These are phyloP conservation scores for Taenioides sp. DNA, from an alignment of 2,797 vertebrate species.

Conservation along the genomic window DNA sequence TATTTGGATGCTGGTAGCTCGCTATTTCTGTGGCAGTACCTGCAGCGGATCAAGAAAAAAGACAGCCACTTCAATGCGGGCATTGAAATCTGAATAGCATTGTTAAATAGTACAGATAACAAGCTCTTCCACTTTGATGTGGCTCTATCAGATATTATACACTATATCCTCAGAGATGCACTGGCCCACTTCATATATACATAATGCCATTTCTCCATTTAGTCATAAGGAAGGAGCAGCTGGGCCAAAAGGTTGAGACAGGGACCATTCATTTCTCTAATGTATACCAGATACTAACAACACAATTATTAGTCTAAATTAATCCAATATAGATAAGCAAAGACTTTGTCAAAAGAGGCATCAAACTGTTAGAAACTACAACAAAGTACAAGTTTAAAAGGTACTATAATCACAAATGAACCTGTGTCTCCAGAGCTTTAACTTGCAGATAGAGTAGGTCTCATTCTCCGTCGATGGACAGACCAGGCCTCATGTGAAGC, in stretches of 20 bases:
- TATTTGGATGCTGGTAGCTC: constrained; percentile 80
- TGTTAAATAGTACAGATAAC: constrained; percentile 46
- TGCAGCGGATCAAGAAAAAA: constrained; percentile 55
- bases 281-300: neutral
- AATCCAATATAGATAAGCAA: too few relatives aligned
- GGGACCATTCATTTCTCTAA: neutral
- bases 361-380: too few relatives aligned
- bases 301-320: too few relatives aligned
- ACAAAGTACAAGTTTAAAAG: too few relatives aligned
- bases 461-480: too few relatives aligned
- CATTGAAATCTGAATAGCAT: constrained; percentile 45
- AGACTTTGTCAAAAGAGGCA: too few relatives aligned
- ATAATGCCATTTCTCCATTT: constrained; percentile 14
- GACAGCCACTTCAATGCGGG: constrained; percentile 41
- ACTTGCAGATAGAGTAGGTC: too few relatives aligned
- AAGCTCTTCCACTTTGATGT: constrained; percentile 48
- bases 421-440: too few relatives aligned
- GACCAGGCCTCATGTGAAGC: too few relatives aligned
- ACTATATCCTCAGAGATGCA: constrained; percentile 27
- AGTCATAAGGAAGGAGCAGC: constrained; percentile 2
- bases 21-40: constrained; percentile 65
- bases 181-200: constrained; percentile 6
- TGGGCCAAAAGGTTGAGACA: neutral
- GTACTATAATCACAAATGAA: too few relatives aligned
- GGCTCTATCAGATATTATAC: constrained; percentile 42